phyloP scores from a whole-genome alignment of 2,888 invertebrate species.

The Cyaniris semiargus region DNA sequence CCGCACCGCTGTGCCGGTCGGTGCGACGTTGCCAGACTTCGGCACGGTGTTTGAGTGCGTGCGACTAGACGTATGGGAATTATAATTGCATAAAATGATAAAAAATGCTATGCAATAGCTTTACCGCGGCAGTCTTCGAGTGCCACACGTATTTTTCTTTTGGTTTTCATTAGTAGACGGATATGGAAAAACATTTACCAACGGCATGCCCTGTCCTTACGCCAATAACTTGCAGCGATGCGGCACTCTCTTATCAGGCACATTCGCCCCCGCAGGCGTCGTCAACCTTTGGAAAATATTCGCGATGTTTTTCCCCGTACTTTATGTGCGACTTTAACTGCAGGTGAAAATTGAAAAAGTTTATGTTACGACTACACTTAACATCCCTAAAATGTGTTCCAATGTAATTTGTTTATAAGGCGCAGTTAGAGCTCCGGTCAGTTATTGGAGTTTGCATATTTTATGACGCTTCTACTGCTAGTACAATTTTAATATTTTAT shows the following conservation, averaged over 20 bases:
- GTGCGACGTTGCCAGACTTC: no score
- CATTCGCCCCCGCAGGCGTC: slow-evolving; percentile 66
- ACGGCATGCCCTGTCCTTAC: neutral
- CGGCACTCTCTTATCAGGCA: slow-evolving; percentile 65
- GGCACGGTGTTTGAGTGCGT: no score
- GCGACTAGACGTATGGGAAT: no score
- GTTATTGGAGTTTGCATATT: slow-evolving; percentile 1
- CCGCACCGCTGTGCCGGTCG: no score
- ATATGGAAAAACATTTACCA: neutral
- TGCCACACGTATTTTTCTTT: no score
- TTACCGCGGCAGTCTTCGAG: no score
- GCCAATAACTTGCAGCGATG: neutral
- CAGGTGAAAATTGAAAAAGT: slow-evolving; percentile 79
- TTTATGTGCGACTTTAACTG: slow-evolving; percentile 71
- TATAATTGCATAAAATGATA: no score
- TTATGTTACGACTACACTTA: slow-evolving; percentile 73
- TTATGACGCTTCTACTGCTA: neutral
- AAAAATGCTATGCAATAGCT: no score
- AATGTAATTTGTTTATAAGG: slow-evolving; percentile 57
- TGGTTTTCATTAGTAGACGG: no score
- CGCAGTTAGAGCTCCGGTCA: slow-evolving; percentile 38
- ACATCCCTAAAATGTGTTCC: slow-evolving; percentile 60
- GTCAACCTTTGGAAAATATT: slow-evolving; percentile 69
- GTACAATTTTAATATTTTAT: neutral
- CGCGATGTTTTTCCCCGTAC: slow-evolving; percentile 54